phyloP scores from a whole-genome alignment of 2,113 vertebrate genomes.

The Saguinus imperator region DNA sequence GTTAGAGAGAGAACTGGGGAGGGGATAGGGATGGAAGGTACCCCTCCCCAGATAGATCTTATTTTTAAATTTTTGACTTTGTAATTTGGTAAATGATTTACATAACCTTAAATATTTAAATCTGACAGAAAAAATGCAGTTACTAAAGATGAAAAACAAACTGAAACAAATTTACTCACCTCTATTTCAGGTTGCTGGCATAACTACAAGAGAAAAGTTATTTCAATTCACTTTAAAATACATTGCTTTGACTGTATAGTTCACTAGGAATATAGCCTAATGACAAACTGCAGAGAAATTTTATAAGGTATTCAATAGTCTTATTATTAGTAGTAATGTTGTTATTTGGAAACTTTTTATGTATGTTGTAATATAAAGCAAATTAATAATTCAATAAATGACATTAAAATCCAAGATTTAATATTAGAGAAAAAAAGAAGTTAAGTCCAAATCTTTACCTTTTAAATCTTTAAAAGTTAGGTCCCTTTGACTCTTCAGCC shows the following conservation, averaged over 20 bases:
- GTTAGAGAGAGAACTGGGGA: not conserved
- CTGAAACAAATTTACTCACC: not conserved
- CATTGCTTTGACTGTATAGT: not conserved
- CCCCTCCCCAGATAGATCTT: not conserved
- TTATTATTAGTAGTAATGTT: not conserved
- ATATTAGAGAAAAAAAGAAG: not conserved
- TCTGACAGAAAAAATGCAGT: not conserved
- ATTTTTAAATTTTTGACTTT: not conserved
- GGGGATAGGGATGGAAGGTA: not conserved
- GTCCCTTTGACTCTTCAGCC: not conserved
- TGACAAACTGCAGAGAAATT: not conserved
- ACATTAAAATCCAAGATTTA: not conserved
- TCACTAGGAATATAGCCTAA: not conserved
- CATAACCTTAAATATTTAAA: not conserved
- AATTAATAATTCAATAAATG: not conserved
- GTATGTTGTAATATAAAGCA: not conserved
- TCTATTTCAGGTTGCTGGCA: not conserved
- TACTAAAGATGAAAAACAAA: not conserved
- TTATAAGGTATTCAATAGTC: not conserved
- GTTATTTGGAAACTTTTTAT: not conserved
- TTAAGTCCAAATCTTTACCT: not conserved
- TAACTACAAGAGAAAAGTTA: not conserved
- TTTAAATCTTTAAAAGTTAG: not conserved
- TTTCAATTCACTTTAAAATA: not conserved
- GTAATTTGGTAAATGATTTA: not conserved